Base-by-base conservation (phyloP, 2,797 vertebrate species). In the Enteromius argenteus region DNA sequence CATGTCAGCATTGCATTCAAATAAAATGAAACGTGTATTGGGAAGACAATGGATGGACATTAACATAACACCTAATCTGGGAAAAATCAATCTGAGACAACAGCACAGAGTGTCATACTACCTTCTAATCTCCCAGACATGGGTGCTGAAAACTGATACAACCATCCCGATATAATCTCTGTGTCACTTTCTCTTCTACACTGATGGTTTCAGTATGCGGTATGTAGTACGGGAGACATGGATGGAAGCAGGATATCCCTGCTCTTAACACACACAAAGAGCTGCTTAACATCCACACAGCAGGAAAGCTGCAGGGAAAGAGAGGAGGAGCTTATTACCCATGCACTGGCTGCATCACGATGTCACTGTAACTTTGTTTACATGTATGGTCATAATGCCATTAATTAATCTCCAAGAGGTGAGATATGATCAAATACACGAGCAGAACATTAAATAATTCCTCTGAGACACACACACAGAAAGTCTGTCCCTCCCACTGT, bases 401-500 rank as follows among this genome's bases (percentile, higher is more conserved):
- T 14, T 1, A 30, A 60, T 78, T 60, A 19, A 90, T 89, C 23
- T 86, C 74, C n/a, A 85, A 69, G 81, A 42, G 85, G 66, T 86
- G 82, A 67, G 49, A 53, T 77, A 21, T 39, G n/a, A 81, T 64
- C 67, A 68, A 51, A 85, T 46, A 72, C 86, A 74, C 15, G 30
- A 60, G 23, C 10, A 78, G 71, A 62, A 80, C 80, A 76, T 86
- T 78, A 81, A 89, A 89, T 84, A 85, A 89, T 89, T 88, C 85
- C 80, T 82, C 60, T 1, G 84, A 81, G 74, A 81, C 81, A 58
- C 80, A 80, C 79, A 81, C 64, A 76, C 77, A 72, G 39, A 64
- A 80, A 77, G 6, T 62, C 88, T 13, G 88, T 89, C 92, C 93
- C 94, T 91, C 95, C 94, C 93, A 91, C 94, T 85, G 87, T 94